Base-by-base conservation (phyloP, 2,888 invertebrate species). In the Tetrapedia diversipes region DNA sequence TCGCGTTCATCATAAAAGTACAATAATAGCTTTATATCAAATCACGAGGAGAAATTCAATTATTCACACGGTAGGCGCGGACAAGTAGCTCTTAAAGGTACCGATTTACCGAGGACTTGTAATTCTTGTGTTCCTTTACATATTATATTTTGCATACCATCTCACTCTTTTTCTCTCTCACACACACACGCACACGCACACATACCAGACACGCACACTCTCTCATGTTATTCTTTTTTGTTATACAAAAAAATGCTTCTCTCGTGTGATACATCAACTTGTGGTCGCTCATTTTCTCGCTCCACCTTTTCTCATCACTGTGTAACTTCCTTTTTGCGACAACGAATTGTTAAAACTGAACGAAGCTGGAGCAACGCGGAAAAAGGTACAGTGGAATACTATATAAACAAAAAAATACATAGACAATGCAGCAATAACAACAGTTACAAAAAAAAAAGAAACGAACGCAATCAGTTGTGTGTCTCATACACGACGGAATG, bases 1-100 rank as follows among this genome's bases (percentile, higher is more conserved):
- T 89, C 86, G 89, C 88, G 86, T 89, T 88, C 91, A 87, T 90
- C 90, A 90, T 90, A 90, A 91, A 91, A 91, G 90, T 91, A 91
- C 89, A 90, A 90, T 90, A 89, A 89, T 91, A 89, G 88, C 88
- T 85, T 90, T 89, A 90, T 90, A 90, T 91, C 88, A 90, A 91
- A 91, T 90, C 89, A 90, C 90, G 87, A 89, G 86, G 87, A 90
- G 86, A 89, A 90, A 89, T 89, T 89, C 87, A 89, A 87, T n/a
- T 88, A 87, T 90, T 89, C 88, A 88, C 87, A 87, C 86, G 86
- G 83, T 88, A 88, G 86, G 85, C 88, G 84, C 87, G 86, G 86
- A 81, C 82, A 84, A 39, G 82, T 85, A 84, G 86, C 79, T 87
- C 78, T 81, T 80, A 78, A 87, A 81, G 83, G 79, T 86, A 83